Percentiles rank a stretch among this genome's conserved stretches.
phyloP scores from a whole-genome alignment of 2,797 vertebrate species.

The Delichon dasypus region DNA sequence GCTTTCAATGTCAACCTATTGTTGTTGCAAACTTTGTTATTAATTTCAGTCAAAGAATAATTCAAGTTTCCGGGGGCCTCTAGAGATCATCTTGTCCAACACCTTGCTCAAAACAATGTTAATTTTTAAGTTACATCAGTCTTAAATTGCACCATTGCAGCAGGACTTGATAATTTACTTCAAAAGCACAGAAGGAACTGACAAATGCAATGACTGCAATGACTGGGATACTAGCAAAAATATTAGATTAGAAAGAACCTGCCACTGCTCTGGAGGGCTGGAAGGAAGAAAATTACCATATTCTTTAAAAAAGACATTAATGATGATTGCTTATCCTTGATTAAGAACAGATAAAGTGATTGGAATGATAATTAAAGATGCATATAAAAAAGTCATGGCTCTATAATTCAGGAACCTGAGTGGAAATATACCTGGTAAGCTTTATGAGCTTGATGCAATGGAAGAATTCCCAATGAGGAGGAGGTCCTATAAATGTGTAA shows the following conservation, averaged over 20 bases:
- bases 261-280: background rate
- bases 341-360: constrained; percentile 67
- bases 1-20: background rate
- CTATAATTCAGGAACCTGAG: constrained; percentile 29
- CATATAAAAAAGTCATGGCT: constrained; percentile 41
- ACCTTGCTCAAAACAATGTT: background rate
- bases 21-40: background rate
- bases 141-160: background rate
- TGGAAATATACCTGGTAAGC: constrained; percentile 32
- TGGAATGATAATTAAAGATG: constrained; percentile 61
- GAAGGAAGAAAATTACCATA: constrained; percentile 55
- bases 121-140: background rate
- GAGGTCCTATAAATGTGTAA: constrained; percentile 26
- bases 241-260: constrained; percentile 9
- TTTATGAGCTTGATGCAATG: constrained; percentile 13
- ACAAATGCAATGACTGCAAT: background rate
- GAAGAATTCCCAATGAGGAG: constrained; percentile 51
- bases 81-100: background rate
- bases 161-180: background rate
- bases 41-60: background rate
- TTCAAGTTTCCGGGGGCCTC: background rate
- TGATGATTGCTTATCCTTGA: constrained; percentile 62
- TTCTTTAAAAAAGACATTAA: constrained; percentile 48
- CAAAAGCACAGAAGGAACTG: background rate
- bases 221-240: background rate